A percentile compares a stretch with the other conserved stretches of the same genome.
Conservation (phyloP, 2,888 invertebrate species). For the Pandemis cinnamomeana region DNA sequence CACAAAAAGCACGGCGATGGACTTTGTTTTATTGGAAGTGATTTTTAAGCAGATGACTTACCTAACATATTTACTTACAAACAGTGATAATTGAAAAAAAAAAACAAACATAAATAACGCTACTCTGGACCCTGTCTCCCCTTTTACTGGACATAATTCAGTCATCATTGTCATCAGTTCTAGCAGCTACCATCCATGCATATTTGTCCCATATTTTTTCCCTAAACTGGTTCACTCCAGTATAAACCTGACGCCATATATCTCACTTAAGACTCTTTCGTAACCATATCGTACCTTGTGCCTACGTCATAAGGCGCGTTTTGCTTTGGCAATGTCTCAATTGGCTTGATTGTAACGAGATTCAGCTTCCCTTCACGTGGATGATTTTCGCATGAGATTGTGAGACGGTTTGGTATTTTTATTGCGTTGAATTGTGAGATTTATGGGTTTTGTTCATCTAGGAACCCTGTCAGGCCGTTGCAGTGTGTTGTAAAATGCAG, state of each 20-base stretch:
- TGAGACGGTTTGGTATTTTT: slow-evolving; percentile 15
- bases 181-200: background rate
- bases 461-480: background rate
- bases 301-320: slow-evolving; percentile 49
- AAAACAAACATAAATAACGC: too few relatives aligned
- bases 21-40: too few relatives aligned
- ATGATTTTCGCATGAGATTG: slow-evolving; percentile 37
- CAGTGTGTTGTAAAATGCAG: background rate
- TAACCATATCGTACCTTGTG: slow-evolving; percentile 46
- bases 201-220: slow-evolving; percentile 9
- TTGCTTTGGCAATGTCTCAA: slow-evolving; percentile 52
- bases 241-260: slow-evolving; percentile 62
- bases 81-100: too few relatives aligned
- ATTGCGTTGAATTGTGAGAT: slow-evolving; percentile 23
- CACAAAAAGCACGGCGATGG: too few relatives aligned
- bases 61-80: too few relatives aligned
- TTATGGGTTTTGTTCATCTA: background rate
- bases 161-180: background rate
- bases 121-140: too few relatives aligned
- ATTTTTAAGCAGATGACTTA: too few relatives aligned
- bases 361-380: slow-evolving; percentile 63
- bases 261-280: slow-evolving; percentile 60
- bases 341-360: slow-evolving; percentile 59
- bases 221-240: slow-evolving; percentile 55
- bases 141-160: background rate